Evolutionary conservation across 2,888 invertebrate genomes (phyloP).

Genomic region (Luperina nickerlii): DNA sequence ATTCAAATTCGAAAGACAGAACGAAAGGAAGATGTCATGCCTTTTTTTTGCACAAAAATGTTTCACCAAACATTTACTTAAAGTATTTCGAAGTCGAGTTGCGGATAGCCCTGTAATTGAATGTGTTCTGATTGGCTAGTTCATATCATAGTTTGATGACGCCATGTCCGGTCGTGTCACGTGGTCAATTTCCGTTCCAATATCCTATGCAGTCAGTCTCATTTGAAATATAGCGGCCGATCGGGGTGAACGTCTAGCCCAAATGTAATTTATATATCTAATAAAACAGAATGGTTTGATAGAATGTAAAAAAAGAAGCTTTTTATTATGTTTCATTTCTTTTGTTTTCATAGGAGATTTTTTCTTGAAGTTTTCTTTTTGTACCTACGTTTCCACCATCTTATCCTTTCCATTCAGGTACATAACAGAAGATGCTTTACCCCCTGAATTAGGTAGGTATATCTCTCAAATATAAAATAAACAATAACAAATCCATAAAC

Average conservation of each 20-base stretch:
- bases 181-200: conserved; percentile 87
- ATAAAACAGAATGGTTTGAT: conserved; percentile 31
- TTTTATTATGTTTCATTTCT: neutral
- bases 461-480: neutral
- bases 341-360: neutral
- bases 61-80: neutral
- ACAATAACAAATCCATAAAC: conserved; percentile 5
- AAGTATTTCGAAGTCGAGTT: neutral
- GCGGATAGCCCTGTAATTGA: conserved; percentile 79
- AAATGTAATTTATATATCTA: conserved; percentile 51
- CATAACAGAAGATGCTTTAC: neutral
- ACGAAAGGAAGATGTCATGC: neutral
- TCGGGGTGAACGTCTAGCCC: conserved; percentile 57
- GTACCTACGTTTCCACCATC: neutral
- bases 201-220: conserved; percentile 82
- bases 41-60: neutral
- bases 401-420: neutral
- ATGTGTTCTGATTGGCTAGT: conserved; percentile 85
- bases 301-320: neutral
- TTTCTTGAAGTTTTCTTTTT: neutral
- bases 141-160: conserved; percentile 83
- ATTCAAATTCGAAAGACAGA: neutral
- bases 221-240: conserved; percentile 67
- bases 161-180: conserved; percentile 84
- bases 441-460: neutral